Conservation (phyloP, 2,888 invertebrate genomes). For the Melanchra persicariae region DNA sequence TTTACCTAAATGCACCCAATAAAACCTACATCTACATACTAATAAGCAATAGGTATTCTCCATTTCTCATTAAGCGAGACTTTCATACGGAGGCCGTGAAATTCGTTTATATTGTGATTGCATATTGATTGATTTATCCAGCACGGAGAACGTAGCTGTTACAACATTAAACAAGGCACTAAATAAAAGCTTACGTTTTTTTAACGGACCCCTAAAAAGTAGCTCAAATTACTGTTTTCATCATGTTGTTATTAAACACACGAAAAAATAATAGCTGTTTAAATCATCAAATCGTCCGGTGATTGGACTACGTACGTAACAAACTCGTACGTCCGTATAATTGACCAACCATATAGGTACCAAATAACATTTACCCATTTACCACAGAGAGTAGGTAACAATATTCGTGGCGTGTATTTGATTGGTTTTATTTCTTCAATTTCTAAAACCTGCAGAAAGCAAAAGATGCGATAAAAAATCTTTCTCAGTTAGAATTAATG, state of each 20-base stretch:
- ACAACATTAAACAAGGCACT: background rate
- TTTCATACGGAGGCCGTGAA: slow-evolving; percentile 29
- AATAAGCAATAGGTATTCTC: background rate
- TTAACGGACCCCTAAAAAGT: slow-evolving; percentile 25
- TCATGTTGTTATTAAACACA: slow-evolving; percentile 39
- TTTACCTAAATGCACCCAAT: background rate
- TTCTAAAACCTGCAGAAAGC: too few relatives aligned
- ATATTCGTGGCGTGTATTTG: too few relatives aligned
- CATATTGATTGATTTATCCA: slow-evolving; percentile 34
- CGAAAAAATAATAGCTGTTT: slow-evolving; percentile 69
- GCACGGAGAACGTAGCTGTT: slow-evolving; percentile 45
- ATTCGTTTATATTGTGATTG: slow-evolving; percentile 39
- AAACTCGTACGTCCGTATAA: background rate
- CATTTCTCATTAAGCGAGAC: slow-evolving; percentile 31
- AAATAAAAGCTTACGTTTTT: background rate
- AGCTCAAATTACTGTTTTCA: slow-evolving; percentile 37
- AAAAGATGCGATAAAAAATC: too few relatives aligned
- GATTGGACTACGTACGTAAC: slow-evolving; percentile 26
- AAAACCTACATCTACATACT: background rate
- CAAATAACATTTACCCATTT: background rate
- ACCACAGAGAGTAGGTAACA: background rate
- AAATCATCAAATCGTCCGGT: slow-evolving; percentile 51
- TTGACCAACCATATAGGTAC: background rate
- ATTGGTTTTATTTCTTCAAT: too few relatives aligned
- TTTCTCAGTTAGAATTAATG: too few relatives aligned